Percentiles rank a stretch among this genome's conserved stretches.
Evolutionary conservation across 2,888 invertebrate genomes (phyloP).

Genomic region (Idaea dimidiata): DNA sequence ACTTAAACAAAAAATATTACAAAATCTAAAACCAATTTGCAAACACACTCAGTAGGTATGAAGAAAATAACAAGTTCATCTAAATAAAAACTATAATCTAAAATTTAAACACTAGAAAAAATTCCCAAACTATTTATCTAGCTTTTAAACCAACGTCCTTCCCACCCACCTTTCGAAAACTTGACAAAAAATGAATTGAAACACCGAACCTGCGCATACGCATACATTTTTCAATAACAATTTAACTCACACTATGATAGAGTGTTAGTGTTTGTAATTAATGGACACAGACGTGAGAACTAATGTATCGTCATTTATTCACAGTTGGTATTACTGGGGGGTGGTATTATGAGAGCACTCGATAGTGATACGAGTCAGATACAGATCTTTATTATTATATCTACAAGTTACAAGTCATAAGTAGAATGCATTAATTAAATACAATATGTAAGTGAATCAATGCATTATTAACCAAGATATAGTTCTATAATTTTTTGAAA

Average conservation of each 20-base stretch:
- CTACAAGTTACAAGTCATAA: too few species aligned
- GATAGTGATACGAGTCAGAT: not conserved
- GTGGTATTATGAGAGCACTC: constrained; percentile 18
- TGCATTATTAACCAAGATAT: too few species aligned
- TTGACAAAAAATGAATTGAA: not conserved
- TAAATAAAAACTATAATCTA: not conserved
- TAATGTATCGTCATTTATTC: constrained; percentile 50
- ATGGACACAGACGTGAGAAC: constrained; percentile 44
- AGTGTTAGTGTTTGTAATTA: constrained; percentile 37
- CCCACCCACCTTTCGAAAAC: not conserved
- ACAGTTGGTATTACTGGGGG: constrained; percentile 18
- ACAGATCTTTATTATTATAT: too few species aligned
- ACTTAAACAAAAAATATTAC: too few species aligned
- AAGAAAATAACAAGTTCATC: not conserved
- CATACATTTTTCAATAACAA: not conserved
- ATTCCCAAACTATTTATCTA: not conserved
- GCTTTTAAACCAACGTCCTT: not conserved
- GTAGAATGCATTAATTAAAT: too few species aligned
- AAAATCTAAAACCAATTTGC: too few species aligned
- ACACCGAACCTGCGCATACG: not conserved
- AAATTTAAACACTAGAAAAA: not conserved
- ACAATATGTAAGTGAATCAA: too few species aligned
- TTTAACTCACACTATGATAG: not conserved
- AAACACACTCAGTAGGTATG: not conserved
- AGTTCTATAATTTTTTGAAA: too few species aligned